Percentiles rank a stretch among this genome's conserved stretches.
phyloP scores from a whole-genome alignment of 2,797 vertebrate genomes.

The Lerista edwardsae region DNA sequence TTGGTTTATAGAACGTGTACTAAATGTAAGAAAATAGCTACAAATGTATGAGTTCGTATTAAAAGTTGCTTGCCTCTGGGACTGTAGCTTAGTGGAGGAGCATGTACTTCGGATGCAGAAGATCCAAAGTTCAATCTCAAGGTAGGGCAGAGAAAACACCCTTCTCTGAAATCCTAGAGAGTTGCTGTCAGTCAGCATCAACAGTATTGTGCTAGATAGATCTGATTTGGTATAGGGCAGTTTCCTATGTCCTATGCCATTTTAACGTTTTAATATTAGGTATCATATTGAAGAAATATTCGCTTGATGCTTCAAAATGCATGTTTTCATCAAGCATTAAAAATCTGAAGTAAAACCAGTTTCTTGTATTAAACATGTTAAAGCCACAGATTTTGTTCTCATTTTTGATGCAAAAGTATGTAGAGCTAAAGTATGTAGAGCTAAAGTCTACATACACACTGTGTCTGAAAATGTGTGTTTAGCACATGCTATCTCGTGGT shows the following conservation, averaged over 20 bases:
- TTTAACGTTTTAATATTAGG: neutral
- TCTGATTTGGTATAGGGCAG: too few relatives aligned
- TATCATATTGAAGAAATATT: constrained; percentile 1
- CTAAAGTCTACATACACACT: neutral
- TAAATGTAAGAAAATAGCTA: neutral
- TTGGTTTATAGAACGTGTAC: accelerated
- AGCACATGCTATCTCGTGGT: neutral
- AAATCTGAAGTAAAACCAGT: neutral
- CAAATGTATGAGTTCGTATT: neutral
- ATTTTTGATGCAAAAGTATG: neutral
- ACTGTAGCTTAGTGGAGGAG: too few relatives aligned
- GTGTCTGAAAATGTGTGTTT: neutral
- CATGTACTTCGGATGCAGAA: too few relatives aligned
- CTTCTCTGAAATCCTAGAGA: too few relatives aligned
- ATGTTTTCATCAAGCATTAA: neutral
- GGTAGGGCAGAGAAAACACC: too few relatives aligned
- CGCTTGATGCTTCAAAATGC: neutral
- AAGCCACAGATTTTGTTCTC: neutral
- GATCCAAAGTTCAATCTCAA: too few relatives aligned
- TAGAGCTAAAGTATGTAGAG: too few relatives aligned
- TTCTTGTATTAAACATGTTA: neutral
- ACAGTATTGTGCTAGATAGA: too few relatives aligned
- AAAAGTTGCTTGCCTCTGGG: neutral
- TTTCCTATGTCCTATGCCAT: too few relatives aligned
- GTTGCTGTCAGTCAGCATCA: too few relatives aligned